Conservation (phyloP, 2,888 invertebrate species). For the Caenorhabditis zanzibari region DNA sequence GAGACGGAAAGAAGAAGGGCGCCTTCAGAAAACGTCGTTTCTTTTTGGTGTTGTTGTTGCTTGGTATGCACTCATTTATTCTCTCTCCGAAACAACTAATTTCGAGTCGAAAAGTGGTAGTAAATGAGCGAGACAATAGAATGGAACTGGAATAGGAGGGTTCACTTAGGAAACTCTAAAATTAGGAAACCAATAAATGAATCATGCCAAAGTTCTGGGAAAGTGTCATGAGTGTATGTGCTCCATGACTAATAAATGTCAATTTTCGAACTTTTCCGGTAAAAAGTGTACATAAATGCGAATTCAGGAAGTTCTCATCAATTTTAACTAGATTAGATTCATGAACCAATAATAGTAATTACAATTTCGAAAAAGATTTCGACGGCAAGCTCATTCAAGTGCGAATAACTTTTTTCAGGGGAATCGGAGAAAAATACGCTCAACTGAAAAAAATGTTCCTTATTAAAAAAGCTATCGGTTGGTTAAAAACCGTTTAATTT, state of each 20-base stretch:
- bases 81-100: slow-evolving; percentile 57
- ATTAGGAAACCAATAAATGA: slow-evolving; percentile 29
- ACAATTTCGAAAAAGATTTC: no score
- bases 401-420: no score
- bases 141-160: neutral
- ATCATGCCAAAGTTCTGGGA: slow-evolving; percentile 1
- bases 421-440: no score
- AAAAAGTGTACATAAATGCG: neutral
- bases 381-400: no score
- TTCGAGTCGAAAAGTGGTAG: slow-evolving; percentile 49
- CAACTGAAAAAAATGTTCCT: no score
- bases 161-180: no score
- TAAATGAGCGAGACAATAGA: slow-evolving; percentile 20
- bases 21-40: slow-evolving; percentile 50
- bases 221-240: neutral
- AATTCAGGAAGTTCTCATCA: no score
- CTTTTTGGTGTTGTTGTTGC: slow-evolving; percentile 39
- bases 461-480: no score
- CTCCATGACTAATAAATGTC: slow-evolving; percentile 6
- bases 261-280: neutral
- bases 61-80: slow-evolving; percentile 46
- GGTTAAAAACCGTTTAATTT: no score
- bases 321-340: no score
- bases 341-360: no score
- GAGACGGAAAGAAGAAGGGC: slow-evolving; percentile 49